Percentiles rank a stretch among this genome's conserved stretches.
Conservation (phyloP, 2,797 vertebrate genomes). For the Scomberomorus guttatus region DNA sequence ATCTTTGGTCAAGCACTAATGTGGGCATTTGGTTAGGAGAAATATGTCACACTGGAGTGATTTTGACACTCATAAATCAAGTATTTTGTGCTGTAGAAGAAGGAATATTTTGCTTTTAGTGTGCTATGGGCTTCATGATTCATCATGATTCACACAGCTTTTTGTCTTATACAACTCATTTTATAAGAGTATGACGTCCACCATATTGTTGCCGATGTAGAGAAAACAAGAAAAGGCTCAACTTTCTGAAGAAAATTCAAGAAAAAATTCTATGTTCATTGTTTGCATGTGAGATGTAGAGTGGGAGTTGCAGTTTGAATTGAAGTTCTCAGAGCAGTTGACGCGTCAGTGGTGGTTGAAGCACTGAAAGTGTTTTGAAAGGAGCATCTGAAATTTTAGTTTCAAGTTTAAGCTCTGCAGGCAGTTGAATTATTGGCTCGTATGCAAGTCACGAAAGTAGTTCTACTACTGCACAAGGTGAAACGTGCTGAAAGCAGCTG, state of each 20-base stretch:
- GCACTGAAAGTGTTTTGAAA: constrained; percentile 7
- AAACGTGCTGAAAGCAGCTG: background rate
- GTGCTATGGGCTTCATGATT: background rate
- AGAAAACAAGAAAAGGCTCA: background rate
- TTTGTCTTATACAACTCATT: background rate
- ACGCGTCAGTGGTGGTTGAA: constrained; percentile 14
- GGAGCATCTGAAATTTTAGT: background rate
- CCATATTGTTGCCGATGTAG: background rate
- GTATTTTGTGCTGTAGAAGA: background rate
- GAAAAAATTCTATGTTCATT: too few species aligned
- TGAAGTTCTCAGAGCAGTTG: constrained; percentile 6
- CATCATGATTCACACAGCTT: background rate
- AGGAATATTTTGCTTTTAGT: background rate
- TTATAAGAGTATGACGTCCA: background rate
- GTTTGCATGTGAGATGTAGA: background rate
- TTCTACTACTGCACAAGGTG: background rate
- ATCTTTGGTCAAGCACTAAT: background rate
- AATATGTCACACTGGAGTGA: background rate
- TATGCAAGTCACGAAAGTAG: background rate
- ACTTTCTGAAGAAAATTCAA: background rate
- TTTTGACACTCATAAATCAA: background rate
- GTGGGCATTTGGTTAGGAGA: background rate
- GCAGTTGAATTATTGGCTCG: background rate
- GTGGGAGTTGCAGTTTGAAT: background rate
- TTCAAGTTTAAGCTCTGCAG: background rate